phyloP scores from a whole-genome alignment of 92 coral and sea anemone genomes.

The Actinernus sp. region DNA sequence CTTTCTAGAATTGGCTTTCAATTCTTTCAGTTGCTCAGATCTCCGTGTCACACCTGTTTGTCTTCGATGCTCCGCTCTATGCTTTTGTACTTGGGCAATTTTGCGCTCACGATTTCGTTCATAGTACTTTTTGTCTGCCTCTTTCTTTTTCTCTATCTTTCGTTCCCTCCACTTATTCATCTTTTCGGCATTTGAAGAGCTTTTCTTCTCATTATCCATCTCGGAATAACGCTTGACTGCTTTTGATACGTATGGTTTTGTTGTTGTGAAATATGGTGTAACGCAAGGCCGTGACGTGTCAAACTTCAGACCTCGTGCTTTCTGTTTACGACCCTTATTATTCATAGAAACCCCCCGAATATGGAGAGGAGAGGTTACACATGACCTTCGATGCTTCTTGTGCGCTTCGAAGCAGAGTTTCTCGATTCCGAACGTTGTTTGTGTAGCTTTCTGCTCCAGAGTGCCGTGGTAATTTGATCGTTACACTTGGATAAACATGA shows the following conservation, averaged over 20 bases:
- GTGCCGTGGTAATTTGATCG: conserved; percentile 22
- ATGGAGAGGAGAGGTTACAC: not conserved
- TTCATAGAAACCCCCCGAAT: conserved; percentile 2
- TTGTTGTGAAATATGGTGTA: conserved; percentile 1
- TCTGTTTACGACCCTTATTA: not conserved
- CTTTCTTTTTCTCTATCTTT: conserved; percentile 6
- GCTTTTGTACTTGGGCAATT: conserved; percentile 8
- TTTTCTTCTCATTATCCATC: not conserved
- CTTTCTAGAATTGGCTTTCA: not conserved
- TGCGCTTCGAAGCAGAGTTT: not conserved
- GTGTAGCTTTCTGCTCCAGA: not conserved
- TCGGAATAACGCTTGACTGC: not conserved
- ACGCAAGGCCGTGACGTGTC: not conserved
- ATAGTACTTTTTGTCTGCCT: conserved; percentile 16
- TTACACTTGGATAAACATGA: conserved; percentile 29
- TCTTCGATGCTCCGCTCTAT: not conserved
- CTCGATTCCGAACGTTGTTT: conserved; percentile 1
- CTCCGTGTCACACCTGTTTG: not conserved
- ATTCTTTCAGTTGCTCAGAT: too few relatives aligned
- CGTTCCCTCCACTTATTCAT: conserved; percentile 21
- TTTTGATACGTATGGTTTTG: not conserved
- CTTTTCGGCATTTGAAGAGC: conserved; percentile 18
- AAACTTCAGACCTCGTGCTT: not conserved
- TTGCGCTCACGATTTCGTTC: conserved; percentile 19
- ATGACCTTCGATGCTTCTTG: not conserved